Percentiles rank a stretch among this genome's conserved stretches.
These are phyloP conservation scores for Tetragnatha versicolor DNA, from an alignment of 1,140 invertebrate species.

Conservation along the genomic window DNA sequence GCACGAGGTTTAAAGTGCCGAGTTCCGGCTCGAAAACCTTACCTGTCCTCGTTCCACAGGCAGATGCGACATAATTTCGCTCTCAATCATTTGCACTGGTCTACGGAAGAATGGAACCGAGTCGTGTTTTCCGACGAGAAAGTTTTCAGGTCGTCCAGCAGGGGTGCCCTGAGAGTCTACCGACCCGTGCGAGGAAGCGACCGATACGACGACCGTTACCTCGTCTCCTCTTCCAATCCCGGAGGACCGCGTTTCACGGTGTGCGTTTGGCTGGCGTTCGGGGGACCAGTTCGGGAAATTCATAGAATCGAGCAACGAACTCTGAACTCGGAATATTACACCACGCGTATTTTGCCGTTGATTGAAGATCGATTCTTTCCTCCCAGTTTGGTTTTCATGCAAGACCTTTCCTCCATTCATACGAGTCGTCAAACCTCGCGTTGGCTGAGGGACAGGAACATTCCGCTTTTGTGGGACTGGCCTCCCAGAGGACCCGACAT, in stretches of 20 bases:
- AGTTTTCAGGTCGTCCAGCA: neutral
- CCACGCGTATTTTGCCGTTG: neutral
- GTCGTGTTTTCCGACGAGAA: conserved; percentile 20
- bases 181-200: neutral
- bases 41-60: neutral
- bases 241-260: neutral
- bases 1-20: too few species aligned
- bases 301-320: neutral
- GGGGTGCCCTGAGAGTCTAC: neutral
- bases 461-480: too few species aligned
- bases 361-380: too few species aligned
- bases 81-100: neutral
- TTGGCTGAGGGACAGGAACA: too few species aligned
- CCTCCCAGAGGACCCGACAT: too few species aligned
- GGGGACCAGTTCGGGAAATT: neutral
- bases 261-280: neutral
- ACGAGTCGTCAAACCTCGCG: too few species aligned
- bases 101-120: neutral
- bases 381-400: too few species aligned
- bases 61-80: neutral
- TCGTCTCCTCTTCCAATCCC: neutral
- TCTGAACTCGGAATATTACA: neutral
- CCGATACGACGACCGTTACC: neutral
- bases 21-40: neutral
- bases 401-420: too few species aligned